Evolutionary conservation across 2,797 vertebrate species (phyloP).

Genomic region (Enteromius viviparus): DNA sequence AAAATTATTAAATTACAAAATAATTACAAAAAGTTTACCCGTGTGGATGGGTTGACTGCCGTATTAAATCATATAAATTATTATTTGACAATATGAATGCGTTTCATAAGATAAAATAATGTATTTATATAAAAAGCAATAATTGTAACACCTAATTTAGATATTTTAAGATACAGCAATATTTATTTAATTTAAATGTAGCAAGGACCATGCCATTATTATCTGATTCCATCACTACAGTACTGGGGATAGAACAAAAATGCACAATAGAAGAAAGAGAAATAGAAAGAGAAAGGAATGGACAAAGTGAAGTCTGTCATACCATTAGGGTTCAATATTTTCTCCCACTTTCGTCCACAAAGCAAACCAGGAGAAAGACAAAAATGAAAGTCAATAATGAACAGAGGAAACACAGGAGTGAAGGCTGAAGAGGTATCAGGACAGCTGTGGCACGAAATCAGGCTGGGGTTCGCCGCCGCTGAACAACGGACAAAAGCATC

Average conservation of each 20-base stretch:
- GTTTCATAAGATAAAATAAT: neutral
- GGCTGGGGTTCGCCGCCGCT: conserved; percentile 25
- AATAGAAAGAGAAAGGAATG: neutral
- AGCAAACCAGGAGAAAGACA: conserved; percentile 29
- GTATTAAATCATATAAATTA: too few species aligned
- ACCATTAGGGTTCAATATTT: conserved; percentile 36
- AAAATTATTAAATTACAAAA: too few species aligned
- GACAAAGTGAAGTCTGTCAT: neutral
- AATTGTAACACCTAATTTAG: neutral
- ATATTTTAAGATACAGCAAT: neutral
- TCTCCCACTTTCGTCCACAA: conserved; percentile 10
- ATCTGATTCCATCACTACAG: neutral
- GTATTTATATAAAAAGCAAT: neutral
- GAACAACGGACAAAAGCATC: conserved; percentile 45
- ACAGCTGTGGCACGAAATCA: conserved; percentile 44
- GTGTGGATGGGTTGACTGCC: too few species aligned
- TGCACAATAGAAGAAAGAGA: neutral
- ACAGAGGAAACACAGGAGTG: conserved; percentile 24
- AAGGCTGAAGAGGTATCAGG: conserved; percentile 44
- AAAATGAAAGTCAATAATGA: conserved; percentile 50
- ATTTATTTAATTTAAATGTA: neutral
- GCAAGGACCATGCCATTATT: neutral
- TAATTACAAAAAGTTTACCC: too few species aligned
- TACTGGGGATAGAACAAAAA: neutral
- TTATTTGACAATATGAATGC: neutral